These are phyloP conservation scores for Triops cancriformis DNA, from an alignment of 1,140 invertebrate genomes.

Conservation along the genomic window DNA sequence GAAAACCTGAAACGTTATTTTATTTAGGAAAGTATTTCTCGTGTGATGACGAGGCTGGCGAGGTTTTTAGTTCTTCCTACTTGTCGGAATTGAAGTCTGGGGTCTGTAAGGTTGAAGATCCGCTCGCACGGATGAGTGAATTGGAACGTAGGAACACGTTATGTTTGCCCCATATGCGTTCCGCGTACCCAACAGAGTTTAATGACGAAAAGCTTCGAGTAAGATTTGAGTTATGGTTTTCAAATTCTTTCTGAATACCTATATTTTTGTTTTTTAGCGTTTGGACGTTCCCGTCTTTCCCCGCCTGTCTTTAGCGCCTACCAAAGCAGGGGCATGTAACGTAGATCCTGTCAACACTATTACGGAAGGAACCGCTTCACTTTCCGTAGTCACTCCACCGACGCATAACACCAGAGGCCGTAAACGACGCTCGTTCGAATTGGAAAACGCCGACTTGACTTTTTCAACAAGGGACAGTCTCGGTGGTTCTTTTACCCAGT, in stretches of 20 bases:
- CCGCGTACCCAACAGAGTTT: conserved; percentile 73
- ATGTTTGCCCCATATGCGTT: conserved; percentile 75
- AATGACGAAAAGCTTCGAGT: conserved; percentile 20
- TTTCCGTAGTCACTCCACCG: neutral
- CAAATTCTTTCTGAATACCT: neutral
- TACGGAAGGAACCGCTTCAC: neutral
- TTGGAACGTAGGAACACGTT: conserved; percentile 74
- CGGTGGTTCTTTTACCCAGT: neutral
- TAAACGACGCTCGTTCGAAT: neutral
- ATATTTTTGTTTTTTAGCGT: neutral
- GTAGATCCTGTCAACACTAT: neutral
- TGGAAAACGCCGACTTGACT: neutral
- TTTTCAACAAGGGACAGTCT: neutral
- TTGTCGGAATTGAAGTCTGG: conserved; percentile 39
- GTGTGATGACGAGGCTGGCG: conserved; percentile 72
- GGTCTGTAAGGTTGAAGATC: conserved; percentile 33
- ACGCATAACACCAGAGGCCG: neutral
- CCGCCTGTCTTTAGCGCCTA: neutral
- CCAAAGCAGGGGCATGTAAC: neutral
- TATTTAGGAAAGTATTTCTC: conserved; percentile 50
- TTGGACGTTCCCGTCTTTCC: neutral
- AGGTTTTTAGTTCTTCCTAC: conserved; percentile 67
- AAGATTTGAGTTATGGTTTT: neutral
- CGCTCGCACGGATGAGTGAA: conserved; percentile 52
- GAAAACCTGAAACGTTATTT: neutral